phyloP scores from a whole-genome alignment of 1,140 invertebrate species.

The Oryzaephilus surinamensis region DNA sequence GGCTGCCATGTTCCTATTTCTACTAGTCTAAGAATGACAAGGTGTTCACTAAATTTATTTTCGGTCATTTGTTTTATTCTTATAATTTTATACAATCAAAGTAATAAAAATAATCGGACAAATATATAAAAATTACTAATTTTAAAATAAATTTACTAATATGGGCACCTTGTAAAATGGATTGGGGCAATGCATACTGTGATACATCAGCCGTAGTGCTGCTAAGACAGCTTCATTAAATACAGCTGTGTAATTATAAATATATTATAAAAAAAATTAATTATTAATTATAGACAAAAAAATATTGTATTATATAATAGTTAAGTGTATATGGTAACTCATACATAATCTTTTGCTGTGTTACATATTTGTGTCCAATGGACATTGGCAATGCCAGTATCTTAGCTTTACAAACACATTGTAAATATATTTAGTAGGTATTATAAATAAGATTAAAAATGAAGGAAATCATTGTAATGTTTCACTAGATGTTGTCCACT shows the following conservation, averaged over 20 bases:
- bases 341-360: conserved; percentile 32
- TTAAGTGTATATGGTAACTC: conserved; percentile 25
- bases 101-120: too few relatives aligned
- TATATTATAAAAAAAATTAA: too few relatives aligned
- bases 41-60: conserved; percentile 1
- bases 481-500: conserved; percentile 31
- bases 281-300: too few relatives aligned
- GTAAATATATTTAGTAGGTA: conserved; percentile 27
- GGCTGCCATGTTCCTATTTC: conserved; percentile 30
- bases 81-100: too few relatives aligned
- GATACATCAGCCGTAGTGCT: conserved; percentile 34
- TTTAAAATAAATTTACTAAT: too few relatives aligned
- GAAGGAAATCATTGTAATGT: conserved; percentile 28
- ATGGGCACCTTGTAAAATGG: too few relatives aligned
- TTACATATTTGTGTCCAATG: conserved; percentile 29
- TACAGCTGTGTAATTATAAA: conserved; percentile 28
- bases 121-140: too few relatives aligned
- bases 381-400: conserved; percentile 31
- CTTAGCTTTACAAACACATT: conserved; percentile 28
- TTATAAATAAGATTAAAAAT: too few relatives aligned
- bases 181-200: conserved; percentile 38
- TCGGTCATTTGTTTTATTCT: background rate
- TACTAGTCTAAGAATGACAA: conserved; percentile 25
- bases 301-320: conserved; percentile 28
- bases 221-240: conserved; percentile 23